Conservation (phyloP, 2,888 invertebrate genomes). For the Diploptera punctata region DNA sequence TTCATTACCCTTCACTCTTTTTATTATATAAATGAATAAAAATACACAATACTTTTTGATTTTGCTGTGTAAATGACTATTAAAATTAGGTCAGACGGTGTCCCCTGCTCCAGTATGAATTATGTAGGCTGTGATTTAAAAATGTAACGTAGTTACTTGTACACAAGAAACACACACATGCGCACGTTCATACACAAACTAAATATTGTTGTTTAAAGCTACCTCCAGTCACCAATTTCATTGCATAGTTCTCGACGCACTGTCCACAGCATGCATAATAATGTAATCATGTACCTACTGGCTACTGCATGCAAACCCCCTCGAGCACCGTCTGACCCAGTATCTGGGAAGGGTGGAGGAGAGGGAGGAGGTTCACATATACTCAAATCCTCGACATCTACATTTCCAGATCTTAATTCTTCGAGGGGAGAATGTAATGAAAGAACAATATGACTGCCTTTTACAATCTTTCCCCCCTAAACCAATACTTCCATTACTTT, state of each 20-base stretch:
- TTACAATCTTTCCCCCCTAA: background rate
- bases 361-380: background rate
- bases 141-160: no score
- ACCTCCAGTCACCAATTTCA: constrained; percentile 7
- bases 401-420: background rate
- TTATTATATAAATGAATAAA: no score
- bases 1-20: no score
- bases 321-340: constrained; percentile 9
- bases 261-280: constrained; percentile 8
- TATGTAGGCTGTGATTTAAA: no score
- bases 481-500: background rate
- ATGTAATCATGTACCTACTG: background rate
- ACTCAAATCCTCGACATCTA: background rate
- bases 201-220: background rate
- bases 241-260: background rate
- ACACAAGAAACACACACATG: constrained; percentile 8
- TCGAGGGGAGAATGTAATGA: constrained; percentile 6
- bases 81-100: constrained; percentile 15
- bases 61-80: constrained; percentile 16
- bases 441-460: background rate
- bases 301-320: no score
- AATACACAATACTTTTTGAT: background rate
- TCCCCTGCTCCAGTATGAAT: no score
- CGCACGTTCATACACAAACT: background rate
- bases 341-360: background rate